phyloP scores from a whole-genome alignment of 2,888 invertebrate species.

The Tetanocera ferruginea region DNA sequence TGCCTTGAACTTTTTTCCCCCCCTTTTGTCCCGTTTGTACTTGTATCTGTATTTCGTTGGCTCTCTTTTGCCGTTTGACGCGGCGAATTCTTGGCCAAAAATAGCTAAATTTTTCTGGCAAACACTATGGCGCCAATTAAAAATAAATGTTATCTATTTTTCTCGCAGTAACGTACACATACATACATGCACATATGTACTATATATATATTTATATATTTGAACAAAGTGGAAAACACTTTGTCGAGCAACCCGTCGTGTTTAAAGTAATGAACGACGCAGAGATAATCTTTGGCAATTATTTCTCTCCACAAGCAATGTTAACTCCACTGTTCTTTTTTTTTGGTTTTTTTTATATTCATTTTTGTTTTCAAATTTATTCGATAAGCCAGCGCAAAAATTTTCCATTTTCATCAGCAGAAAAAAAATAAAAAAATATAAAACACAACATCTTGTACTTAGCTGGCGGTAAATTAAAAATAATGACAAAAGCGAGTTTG shows the following conservation, averaged over 20 bases:
- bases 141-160: conserved; percentile 28
- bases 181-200: not conserved
- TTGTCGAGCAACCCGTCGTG: not conserved
- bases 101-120: conserved; percentile 28
- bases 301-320: not conserved
- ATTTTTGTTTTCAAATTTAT: not conserved
- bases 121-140: conserved; percentile 36
- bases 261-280: not conserved
- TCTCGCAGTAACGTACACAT: not conserved
- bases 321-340: no score
- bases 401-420: not conserved
- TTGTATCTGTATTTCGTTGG: not conserved
- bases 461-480: not conserved
- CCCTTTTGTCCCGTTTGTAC: not conserved
- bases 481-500: not conserved
- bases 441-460: not conserved
- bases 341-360: not conserved
- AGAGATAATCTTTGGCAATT: conserved; percentile 16
- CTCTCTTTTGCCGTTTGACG: not conserved
- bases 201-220: not conserved
- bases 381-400: not conserved
- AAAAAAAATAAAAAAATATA: not conserved
- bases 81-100: conserved; percentile 28
- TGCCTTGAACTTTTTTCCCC: conserved; percentile 35
- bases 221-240: conserved; percentile 1